phyloP scores from a whole-genome alignment of 2,888 invertebrate genomes.

The Hypomecis punctinalis region DNA sequence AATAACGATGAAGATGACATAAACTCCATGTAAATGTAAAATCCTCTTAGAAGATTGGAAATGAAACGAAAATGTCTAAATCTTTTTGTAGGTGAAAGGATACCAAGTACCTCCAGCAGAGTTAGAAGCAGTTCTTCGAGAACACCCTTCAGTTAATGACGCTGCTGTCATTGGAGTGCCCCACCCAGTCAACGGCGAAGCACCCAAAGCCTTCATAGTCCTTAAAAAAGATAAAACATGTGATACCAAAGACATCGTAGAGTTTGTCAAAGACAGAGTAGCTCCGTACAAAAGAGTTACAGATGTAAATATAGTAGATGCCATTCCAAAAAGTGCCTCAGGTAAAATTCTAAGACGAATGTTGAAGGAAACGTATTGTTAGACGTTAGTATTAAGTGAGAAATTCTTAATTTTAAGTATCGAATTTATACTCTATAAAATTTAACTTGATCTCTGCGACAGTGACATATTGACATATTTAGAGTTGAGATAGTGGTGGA shows the following conservation, averaged over 20 bases:
- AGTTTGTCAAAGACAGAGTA: conserved; percentile 88
- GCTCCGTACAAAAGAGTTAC: conserved; percentile 90
- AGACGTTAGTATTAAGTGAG: conserved; percentile 4
- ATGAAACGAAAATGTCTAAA: too few species aligned
- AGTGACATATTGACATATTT: too few species aligned
- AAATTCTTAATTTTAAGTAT: background rate
- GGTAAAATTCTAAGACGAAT: conserved; percentile 91
- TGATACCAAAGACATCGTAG: conserved; percentile 83
- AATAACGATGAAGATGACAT: too few species aligned
- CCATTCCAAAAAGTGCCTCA: conserved; percentile 90
- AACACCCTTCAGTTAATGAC: conserved; percentile 90
- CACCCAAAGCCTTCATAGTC: conserved; percentile 91
- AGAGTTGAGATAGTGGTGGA: too few species aligned
- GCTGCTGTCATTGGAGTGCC: conserved; percentile 94
- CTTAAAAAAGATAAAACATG: conserved; percentile 58
- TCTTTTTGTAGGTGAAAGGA: conserved; percentile 83
- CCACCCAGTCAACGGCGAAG: conserved; percentile 89
- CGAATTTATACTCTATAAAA: too few species aligned
- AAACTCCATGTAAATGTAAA: too few species aligned
- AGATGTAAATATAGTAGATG: conserved; percentile 87
- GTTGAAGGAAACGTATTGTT: conserved; percentile 77
- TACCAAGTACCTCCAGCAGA: conserved; percentile 96
- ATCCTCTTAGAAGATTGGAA: too few species aligned
- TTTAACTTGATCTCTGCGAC: too few species aligned
- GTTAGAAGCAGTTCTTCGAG: conserved; percentile 90